phyloP scores from a whole-genome alignment of 2,888 invertebrate species.

The Didymodactylos carnosus region DNA sequence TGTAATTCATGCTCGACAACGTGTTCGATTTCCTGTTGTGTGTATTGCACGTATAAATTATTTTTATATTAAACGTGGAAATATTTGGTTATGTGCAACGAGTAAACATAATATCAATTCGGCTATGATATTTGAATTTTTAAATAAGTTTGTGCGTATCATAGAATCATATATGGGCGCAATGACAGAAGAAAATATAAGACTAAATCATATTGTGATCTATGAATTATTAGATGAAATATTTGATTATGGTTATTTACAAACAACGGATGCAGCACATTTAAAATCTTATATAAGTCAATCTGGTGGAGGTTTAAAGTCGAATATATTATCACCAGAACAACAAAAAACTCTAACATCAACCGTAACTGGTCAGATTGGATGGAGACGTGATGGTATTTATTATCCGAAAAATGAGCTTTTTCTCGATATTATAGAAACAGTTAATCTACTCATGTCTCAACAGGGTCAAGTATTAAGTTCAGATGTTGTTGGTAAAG shows the following conservation, averaged over 20 bases:
- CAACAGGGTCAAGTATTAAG: slow-evolving; percentile 96
- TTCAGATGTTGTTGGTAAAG: slow-evolving; percentile 95
- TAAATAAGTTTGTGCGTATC: slow-evolving; percentile 69
- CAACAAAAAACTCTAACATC: slow-evolving; percentile 84
- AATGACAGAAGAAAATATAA: slow-evolving; percentile 97
- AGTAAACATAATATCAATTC: slow-evolving; percentile 99
- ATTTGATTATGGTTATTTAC: slow-evolving; percentile 95
- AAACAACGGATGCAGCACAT: slow-evolving; percentile 98
- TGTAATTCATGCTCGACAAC: slow-evolving; percentile 91
- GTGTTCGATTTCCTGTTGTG: slow-evolving; percentile 87
- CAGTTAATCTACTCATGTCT: slow-evolving; percentile 95
- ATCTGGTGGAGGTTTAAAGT: slow-evolving; percentile 87
- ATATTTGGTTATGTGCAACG: slow-evolving; percentile 98
- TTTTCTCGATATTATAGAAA: slow-evolving; percentile 92
- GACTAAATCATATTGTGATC: slow-evolving; percentile 97
- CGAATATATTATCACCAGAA: slow-evolving; percentile 85
- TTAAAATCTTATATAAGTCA: slow-evolving; percentile 97
- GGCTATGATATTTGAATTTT: slow-evolving; percentile 97
- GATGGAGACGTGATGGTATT: slow-evolving; percentile 96
- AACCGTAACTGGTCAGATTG: slow-evolving; percentile 72
- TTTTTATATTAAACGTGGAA: slow-evolving; percentile 93
- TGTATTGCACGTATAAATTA: slow-evolving; percentile 97
- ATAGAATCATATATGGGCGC: slow-evolving; percentile 99
- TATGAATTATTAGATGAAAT: slow-evolving; percentile 97
- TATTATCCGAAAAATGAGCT: slow-evolving; percentile 94